Evolutionary conservation across 2,113 vertebrate species (phyloP).

Genomic region (Triplophysa dalaica): DNA sequence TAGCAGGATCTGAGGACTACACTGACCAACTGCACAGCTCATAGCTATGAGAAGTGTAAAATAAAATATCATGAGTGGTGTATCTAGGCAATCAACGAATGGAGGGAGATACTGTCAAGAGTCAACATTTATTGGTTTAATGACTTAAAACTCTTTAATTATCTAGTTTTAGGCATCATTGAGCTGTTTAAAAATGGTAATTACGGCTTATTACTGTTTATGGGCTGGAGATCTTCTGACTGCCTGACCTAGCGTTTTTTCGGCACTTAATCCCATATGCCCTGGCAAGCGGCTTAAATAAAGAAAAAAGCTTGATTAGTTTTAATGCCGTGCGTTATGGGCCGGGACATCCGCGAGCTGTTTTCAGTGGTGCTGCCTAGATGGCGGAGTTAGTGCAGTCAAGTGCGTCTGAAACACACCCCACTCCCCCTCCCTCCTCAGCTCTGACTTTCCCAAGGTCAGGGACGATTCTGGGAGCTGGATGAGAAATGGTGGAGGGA

Average conservation of each 20-base stretch:
- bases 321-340: constrained; percentile 39
- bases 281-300: neutral
- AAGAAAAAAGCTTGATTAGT: constrained; percentile 22
- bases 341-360: constrained; percentile 2
- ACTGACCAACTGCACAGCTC: neutral
- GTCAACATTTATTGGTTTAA: constrained; percentile 50
- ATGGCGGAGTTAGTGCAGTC: constrained; percentile 22
- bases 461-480: constrained; percentile 2
- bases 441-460: constrained; percentile 43
- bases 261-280: constrained; percentile 30
- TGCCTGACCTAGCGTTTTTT: constrained; percentile 38
- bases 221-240: constrained; percentile 8
- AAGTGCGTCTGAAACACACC: neutral
- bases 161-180: constrained; percentile 42
- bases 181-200: constrained; percentile 39
- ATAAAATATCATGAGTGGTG: neutral
- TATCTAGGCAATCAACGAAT: neutral
- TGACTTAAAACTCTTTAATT: constrained; percentile 41
- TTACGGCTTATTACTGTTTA: constrained; percentile 24
- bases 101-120: constrained; percentile 39
- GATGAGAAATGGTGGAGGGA: constrained; percentile 24
- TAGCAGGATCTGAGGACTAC: neutral
- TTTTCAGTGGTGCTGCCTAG: neutral
- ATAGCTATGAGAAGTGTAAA: neutral
- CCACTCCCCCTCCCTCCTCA: neutral